A percentile compares a stretch with the other conserved stretches of the same genome.
These are phyloP conservation scores for Axea sp. DNA, from an alignment of 2,888 invertebrate genomes.

Conservation along the genomic window DNA sequence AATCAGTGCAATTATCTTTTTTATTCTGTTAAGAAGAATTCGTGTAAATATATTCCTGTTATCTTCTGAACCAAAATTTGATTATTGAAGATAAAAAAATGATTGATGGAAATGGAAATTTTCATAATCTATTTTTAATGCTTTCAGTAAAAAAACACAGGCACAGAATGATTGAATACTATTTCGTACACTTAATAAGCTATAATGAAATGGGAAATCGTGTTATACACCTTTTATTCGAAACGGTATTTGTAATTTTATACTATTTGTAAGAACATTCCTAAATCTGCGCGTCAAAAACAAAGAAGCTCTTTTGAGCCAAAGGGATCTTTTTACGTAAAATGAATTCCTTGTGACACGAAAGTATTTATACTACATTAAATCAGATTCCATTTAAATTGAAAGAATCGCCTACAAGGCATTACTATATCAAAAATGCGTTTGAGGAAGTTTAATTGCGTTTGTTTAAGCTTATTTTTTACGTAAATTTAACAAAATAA, in stretches of 20 bases:
- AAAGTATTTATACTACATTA: slow-evolving; percentile 10
- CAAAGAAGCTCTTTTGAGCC: slow-evolving; percentile 2
- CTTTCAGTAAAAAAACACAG: too few relatives aligned
- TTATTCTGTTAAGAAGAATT: slow-evolving; percentile 7
- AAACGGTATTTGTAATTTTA: too few relatives aligned
- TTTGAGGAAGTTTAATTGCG: too few relatives aligned
- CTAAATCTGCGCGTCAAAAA: not conserved
- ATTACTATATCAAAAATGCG: not conserved
- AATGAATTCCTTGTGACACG: slow-evolving; percentile 6
- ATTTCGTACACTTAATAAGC: too few relatives aligned
- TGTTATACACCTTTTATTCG: too few relatives aligned
- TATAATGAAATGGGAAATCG: too few relatives aligned
- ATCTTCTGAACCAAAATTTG: not conserved
- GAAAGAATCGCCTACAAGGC: not conserved
- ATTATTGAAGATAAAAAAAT: too few relatives aligned
- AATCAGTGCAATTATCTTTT: slow-evolving; percentile 14
- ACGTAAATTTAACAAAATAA: not conserved
- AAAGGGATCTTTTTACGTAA: not conserved
- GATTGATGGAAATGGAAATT: too few relatives aligned
- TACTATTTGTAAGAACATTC: not conserved
- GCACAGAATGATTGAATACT: too few relatives aligned
- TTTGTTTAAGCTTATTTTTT: not conserved
- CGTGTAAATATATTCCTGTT: not conserved
- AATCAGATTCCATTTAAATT: slow-evolving; percentile 11
- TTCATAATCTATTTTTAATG: too few relatives aligned